These are phyloP conservation scores for Caenorhabditis becei DNA, from an alignment of 2,888 invertebrate genomes.

Conservation along the genomic window DNA sequence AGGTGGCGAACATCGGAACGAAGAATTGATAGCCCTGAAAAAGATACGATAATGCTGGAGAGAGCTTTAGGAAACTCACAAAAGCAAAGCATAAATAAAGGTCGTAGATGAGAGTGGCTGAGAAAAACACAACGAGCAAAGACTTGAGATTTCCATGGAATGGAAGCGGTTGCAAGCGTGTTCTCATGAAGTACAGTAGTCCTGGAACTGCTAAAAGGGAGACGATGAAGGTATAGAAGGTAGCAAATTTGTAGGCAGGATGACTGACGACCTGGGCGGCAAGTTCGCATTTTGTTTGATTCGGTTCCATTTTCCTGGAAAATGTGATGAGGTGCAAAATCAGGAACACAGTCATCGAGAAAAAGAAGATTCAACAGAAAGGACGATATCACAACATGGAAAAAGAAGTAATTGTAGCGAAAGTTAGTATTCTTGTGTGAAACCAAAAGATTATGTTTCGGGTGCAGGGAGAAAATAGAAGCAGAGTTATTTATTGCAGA, in stretches of 20 bases:
- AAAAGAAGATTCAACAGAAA: no score
- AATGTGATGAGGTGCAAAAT: no score
- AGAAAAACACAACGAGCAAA: slow-evolving; percentile 27
- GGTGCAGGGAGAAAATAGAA: no score
- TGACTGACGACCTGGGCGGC: slow-evolving; percentile 36
- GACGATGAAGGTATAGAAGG: slow-evolving; percentile 37
- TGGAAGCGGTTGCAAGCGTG: slow-evolving; percentile 14
- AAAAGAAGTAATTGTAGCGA: slow-evolving; percentile 29
- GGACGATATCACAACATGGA: slow-evolving; percentile 23
- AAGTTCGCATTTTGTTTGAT: slow-evolving; percentile 32
- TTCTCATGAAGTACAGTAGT: slow-evolving; percentile 10
- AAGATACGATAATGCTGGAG: neutral
- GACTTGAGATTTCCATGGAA: slow-evolving; percentile 49
- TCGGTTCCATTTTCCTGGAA: neutral
- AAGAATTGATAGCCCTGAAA: slow-evolving; percentile 43
- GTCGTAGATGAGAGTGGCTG: slow-evolving; percentile 11
- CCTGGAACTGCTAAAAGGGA: slow-evolving; percentile 25
- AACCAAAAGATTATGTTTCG: neutral
- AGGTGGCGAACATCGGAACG: slow-evolving; percentile 26
- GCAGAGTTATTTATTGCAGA: neutral
- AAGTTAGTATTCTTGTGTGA: slow-evolving; percentile 1
- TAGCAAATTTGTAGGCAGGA: slow-evolving; percentile 38
- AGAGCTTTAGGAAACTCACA: slow-evolving; percentile 16
- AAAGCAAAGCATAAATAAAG: slow-evolving; percentile 4
- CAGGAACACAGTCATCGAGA: no score